These are phyloP conservation scores for Trogon melanurus DNA, from an alignment of 2,113 vertebrate species.

Conservation along the genomic window DNA sequence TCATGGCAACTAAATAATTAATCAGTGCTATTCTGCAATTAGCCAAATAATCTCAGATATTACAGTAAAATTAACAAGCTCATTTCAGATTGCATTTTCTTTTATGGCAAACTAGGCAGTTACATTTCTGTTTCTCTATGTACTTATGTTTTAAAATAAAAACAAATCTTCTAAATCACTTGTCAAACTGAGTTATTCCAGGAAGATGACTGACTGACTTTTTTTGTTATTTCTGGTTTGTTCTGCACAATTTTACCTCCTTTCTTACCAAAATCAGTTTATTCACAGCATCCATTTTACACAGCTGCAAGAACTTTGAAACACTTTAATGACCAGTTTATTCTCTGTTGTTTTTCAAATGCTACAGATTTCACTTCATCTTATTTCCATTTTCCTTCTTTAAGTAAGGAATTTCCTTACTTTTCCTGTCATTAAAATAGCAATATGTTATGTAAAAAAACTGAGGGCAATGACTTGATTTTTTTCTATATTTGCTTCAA, in stretches of 20 bases:
- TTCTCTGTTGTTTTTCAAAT: background rate
- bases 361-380: background rate
- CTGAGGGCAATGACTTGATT: background rate
- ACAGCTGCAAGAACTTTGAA: background rate
- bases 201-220: background rate
- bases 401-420: too few species aligned
- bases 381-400: background rate
- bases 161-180: background rate
- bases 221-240: background rate
- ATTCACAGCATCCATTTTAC: background rate
- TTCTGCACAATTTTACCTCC: background rate
- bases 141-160: background rate
- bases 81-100: background rate
- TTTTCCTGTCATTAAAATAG: background rate
- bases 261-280: background rate
- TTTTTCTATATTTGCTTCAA: background rate
- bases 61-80: constrained; percentile 12
- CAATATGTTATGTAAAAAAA: background rate
- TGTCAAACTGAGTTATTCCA: background rate
- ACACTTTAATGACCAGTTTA: background rate
- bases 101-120: background rate
- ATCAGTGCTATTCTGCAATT: constrained; percentile 2
- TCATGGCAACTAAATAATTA: constrained; percentile 36
- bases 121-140: background rate
- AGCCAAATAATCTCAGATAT: constrained; percentile 26